These are phyloP conservation scores for Monarcha castaneiventris DNA, from an alignment of 2,113 vertebrate species.

Conservation along the genomic window DNA sequence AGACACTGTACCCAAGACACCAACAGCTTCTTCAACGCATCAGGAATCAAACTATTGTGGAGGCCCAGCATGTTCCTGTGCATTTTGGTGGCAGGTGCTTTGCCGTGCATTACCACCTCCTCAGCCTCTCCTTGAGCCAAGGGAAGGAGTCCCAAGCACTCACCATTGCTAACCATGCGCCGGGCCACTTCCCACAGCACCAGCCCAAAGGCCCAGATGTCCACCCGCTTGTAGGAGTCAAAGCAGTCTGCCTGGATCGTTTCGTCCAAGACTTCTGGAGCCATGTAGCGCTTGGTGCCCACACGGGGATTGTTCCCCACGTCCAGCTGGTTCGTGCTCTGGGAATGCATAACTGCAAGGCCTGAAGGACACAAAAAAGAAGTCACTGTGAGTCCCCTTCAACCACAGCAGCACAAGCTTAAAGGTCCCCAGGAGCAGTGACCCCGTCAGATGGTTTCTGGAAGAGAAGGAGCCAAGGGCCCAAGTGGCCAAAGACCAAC, in stretches of 20 bases:
- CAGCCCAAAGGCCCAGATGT: slow-evolving; percentile 98
- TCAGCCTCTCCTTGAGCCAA: fast-evolving
- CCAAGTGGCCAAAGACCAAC: neutral
- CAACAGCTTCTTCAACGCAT: neutral
- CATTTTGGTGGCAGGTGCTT: neutral
- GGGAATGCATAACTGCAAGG: slow-evolving; percentile 98
- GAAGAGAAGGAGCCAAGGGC: neutral
- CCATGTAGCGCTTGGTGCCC: slow-evolving; percentile 99
- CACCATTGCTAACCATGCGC: slow-evolving; percentile 95
- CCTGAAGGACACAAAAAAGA: slow-evolving; percentile 64
- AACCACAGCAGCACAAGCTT: fast-evolving
- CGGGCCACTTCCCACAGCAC: slow-evolving; percentile 96
- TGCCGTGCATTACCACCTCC: fast-evolving
- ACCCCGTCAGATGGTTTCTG: neutral
- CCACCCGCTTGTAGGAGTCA: slow-evolving; percentile 94
- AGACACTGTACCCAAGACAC: neutral
- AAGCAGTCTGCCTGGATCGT: slow-evolving; percentile 96
- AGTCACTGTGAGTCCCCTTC: fast-evolving
- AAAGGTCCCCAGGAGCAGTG: fast-evolving
- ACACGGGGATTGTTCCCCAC: slow-evolving; percentile 98
- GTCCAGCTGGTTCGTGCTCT: slow-evolving; percentile 95
- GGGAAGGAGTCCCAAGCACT: slow-evolving; percentile 2
- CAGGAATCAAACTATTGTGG: fast-evolving
- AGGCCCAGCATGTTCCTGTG: fast-evolving
- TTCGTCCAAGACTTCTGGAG: slow-evolving; percentile 94